Evolutionary conservation across 1,140 invertebrate genomes (phyloP).

Genomic region (Bombus affinis): DNA sequence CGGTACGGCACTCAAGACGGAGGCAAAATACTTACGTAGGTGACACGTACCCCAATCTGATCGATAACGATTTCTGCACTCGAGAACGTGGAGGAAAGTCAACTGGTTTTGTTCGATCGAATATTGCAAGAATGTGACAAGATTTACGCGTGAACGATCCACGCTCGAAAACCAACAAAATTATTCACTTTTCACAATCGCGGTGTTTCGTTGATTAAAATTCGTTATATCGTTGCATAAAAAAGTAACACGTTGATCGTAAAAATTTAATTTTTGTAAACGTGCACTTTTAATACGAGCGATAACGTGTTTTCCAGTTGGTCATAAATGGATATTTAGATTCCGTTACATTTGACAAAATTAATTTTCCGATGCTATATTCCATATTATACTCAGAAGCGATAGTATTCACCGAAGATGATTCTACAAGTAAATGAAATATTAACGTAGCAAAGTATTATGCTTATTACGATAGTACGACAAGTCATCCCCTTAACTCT

Average conservation of each 20-base stretch:
- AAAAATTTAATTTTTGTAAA: neutral
- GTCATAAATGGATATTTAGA: accelerated
- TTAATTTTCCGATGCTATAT: neutral
- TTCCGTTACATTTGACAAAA: neutral
- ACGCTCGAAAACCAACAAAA: neutral
- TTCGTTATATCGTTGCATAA: too few relatives aligned
- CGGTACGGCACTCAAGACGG: neutral
- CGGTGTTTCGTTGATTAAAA: neutral
- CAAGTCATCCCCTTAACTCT: neutral
- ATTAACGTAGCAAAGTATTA: too few relatives aligned
- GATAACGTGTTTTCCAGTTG: neutral
- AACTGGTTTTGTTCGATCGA: neutral
- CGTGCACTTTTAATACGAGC: neutral
- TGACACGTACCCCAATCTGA: neutral
- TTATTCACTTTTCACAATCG: neutral
- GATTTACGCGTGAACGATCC: neutral
- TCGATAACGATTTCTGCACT: neutral
- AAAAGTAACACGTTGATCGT: neutral
- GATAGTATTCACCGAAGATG: too few relatives aligned
- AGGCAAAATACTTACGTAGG: neutral
- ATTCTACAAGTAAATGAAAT: neutral
- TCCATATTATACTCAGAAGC: neutral
- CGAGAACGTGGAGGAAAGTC: neutral
- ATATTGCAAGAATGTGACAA: neutral
- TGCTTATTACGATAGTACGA: too few relatives aligned